phyloP scores from a whole-genome alignment of 1,140 invertebrate genomes.

The Stegodyphus dumicola region DNA sequence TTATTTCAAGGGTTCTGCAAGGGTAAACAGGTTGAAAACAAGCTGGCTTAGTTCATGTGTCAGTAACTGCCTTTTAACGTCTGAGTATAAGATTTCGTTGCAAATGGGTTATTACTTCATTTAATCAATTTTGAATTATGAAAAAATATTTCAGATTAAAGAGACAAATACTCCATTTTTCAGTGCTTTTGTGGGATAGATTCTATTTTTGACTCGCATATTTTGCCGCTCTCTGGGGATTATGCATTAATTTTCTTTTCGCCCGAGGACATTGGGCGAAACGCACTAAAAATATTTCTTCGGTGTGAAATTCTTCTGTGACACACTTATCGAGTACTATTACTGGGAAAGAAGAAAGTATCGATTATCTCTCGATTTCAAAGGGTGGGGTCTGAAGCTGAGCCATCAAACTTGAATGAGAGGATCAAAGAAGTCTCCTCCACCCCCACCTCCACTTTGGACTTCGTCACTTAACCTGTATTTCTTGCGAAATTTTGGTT shows the following conservation, averaged over 20 bases:
- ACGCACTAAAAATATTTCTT: not conserved
- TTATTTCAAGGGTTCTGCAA: no score
- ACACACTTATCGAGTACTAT: constrained; percentile 7
- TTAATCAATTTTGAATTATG: no score
- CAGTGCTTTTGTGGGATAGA: no score
- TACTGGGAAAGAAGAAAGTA: constrained; percentile 8
- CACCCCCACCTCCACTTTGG: not conserved
- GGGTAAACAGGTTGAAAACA: no score
- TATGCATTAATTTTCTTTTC: not conserved
- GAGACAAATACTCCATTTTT: no score
- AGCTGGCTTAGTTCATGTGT: no score
- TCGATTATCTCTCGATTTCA: constrained; percentile 39
- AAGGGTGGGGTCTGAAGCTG: constrained; percentile 42
- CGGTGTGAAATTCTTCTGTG: not conserved
- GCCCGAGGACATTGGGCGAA: not conserved
- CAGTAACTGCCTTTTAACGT: no score
- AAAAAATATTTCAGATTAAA: no score
- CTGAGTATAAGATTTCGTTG: no score
- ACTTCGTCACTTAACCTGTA: constrained; percentile 29
- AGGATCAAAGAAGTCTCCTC: constrained; percentile 20
- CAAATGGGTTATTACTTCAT: no score
- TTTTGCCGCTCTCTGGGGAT: not conserved
- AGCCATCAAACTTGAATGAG: constrained; percentile 35
- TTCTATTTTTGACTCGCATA: no score
- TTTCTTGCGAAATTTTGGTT: not conserved